Conservation (phyloP, 2,113 vertebrate species). For the Psilopogon haemacephalus region DNA sequence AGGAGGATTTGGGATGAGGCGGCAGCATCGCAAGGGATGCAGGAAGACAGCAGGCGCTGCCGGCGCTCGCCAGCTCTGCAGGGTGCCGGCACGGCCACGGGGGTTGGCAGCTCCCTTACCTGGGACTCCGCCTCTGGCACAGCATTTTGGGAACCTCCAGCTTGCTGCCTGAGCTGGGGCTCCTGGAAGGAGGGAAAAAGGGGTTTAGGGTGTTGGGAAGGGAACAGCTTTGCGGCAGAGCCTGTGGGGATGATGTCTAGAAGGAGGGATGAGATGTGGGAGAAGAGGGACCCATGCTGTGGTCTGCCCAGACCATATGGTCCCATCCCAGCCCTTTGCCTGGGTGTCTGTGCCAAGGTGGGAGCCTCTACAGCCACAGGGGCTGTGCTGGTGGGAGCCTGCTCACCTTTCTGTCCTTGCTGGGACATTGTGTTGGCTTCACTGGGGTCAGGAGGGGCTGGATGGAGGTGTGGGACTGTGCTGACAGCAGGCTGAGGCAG, state of each 20-base stretch:
- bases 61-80: not conserved
- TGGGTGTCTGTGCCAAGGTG: fast-evolving
- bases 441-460: not conserved
- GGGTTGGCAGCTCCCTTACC: fast-evolving
- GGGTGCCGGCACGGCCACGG: not conserved
- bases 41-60: not conserved
- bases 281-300: not conserved
- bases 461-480: fast-evolving
- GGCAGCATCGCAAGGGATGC: not conserved
- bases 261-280: not conserved
- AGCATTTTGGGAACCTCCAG: not conserved
- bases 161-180: not conserved
- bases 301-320: not conserved
- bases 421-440: not conserved
- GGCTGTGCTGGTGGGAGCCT: not conserved
- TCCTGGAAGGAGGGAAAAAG: not conserved
- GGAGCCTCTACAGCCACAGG: not conserved
- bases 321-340: not conserved
- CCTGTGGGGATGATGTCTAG: fast-evolving
- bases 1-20: not conserved
- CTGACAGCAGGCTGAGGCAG: not conserved
- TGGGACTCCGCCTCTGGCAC: fast-evolving
- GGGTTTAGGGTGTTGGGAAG: not conserved
- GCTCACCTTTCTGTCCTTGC: not conserved
- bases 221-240: not conserved